Evolutionary conservation across 2,113 vertebrate species (phyloP).

Genomic region (Oryzias woworae): DNA sequence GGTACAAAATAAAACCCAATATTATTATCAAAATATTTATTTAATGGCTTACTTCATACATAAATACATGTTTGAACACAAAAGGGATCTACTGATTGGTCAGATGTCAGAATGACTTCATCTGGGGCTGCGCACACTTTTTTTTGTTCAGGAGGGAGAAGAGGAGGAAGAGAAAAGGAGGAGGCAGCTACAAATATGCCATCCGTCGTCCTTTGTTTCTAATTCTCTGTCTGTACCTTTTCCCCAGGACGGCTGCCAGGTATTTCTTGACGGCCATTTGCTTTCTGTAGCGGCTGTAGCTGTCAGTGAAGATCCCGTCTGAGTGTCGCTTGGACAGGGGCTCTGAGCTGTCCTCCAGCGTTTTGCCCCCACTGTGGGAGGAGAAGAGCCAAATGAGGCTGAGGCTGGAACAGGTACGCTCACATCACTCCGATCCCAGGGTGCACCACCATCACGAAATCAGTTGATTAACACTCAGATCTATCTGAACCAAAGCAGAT

Average conservation of each 20-base stretch:
- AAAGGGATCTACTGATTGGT: constrained; percentile 86
- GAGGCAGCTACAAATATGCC: constrained; percentile 92
- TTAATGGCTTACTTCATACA: constrained; percentile 99
- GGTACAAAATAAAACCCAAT: constrained; percentile 96
- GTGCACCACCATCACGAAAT: neutral
- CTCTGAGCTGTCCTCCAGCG: constrained; percentile 85
- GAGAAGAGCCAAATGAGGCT: constrained; percentile 19
- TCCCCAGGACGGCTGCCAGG: constrained; percentile 96
- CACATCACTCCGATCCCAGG: constrained; percentile 13
- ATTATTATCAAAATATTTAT: constrained; percentile 99
- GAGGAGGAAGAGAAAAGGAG: neutral
- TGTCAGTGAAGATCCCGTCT: constrained; percentile 98
- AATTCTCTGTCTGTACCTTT: constrained; percentile 99
- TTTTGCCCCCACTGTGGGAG: constrained; percentile 74
- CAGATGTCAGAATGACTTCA: constrained; percentile 89
- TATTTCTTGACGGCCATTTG: constrained; percentile 99
- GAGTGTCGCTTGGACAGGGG: constrained; percentile 95
- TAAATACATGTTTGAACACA: constrained; percentile 99
- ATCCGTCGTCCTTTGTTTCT: constrained; percentile 98
- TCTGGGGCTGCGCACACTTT: constrained; percentile 81
- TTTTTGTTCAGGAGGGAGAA: constrained; percentile 26
- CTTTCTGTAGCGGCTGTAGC: constrained; percentile 99
- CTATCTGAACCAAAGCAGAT: neutral
- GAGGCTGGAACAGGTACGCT: neutral
- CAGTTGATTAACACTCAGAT: neutral